Percentiles rank a stretch among this genome's conserved stretches.
Conservation (phyloP, 2,113 vertebrate genomes). For the Peromyscus polionotus region DNA sequence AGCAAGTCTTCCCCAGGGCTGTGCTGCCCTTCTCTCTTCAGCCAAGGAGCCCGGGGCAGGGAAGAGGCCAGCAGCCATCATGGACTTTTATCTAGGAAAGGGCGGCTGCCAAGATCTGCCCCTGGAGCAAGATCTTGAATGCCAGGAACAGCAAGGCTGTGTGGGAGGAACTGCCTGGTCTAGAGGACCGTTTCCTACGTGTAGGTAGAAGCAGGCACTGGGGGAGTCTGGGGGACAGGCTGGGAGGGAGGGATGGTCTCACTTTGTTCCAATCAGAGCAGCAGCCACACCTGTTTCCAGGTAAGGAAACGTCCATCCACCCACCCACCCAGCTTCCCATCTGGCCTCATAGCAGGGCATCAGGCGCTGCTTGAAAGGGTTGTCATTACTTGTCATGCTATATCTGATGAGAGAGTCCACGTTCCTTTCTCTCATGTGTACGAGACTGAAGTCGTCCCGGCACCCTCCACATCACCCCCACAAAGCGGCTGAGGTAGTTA, state of each 20-base stretch:
- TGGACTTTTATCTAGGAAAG: neutral
- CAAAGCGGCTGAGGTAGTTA: no score
- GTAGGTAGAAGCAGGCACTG: neutral
- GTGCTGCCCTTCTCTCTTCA: neutral
- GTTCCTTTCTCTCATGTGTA: neutral
- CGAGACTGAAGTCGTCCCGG: neutral
- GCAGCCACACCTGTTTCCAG: neutral
- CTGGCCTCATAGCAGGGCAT: rapidly evolving
- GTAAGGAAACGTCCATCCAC: neutral
- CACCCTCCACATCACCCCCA: neutral
- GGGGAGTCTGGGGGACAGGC: neutral
- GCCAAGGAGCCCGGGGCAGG: neutral
- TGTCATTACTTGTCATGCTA: rapidly evolving
- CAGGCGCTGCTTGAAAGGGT: neutral
- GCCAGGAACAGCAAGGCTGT: neutral
- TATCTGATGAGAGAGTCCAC: no score
- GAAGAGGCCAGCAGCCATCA: neutral
- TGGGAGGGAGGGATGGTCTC: neutral
- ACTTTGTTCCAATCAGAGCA: neutral
- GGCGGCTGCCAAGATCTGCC: neutral
- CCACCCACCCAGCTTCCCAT: no score
- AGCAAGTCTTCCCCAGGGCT: neutral
- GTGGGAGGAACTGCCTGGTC: neutral
- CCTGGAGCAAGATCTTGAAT: neutral
- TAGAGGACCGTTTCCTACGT: neutral